Conservation (phyloP, 2,797 vertebrate species). For the Chaetophractus vellerosus region DNA sequence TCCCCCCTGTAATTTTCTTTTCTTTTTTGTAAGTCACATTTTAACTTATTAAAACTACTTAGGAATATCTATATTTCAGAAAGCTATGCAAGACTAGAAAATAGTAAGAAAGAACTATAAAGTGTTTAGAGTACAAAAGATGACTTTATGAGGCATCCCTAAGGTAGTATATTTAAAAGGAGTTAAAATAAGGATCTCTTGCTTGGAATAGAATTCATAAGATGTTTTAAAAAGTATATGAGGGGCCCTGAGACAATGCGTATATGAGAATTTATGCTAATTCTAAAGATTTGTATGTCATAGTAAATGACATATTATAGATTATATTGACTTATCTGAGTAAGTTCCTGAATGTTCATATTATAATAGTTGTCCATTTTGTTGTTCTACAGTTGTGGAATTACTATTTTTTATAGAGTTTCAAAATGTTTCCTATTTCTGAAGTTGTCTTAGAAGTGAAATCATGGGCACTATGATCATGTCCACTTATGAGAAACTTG, state of each 20-base stretch:
- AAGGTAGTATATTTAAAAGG: not conserved
- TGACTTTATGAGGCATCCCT: not conserved
- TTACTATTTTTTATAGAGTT: not conserved
- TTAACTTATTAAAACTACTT: not conserved
- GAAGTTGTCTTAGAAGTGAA: not conserved
- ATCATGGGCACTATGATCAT: not conserved
- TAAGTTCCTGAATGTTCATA: constrained; percentile 20
- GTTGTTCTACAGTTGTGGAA: not conserved
- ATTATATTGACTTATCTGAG: not conserved
- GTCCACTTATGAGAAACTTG: not conserved
- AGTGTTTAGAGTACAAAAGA: not conserved
- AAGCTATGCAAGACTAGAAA: not conserved
- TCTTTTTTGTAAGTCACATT: not conserved
- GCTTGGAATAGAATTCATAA: not conserved
- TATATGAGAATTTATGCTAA: not conserved
- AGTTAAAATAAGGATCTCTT: constrained; percentile 9
- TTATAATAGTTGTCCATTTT: not conserved
- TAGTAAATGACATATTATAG: not conserved
- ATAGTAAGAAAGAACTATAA: not conserved
- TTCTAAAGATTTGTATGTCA: not conserved
- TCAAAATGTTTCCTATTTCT: not conserved
- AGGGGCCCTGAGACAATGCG: not conserved
- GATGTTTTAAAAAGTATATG: not conserved
- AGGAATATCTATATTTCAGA: not conserved
- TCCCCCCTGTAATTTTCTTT: not conserved